phyloP scores from a whole-genome alignment of 2,797 vertebrate genomes.

The Gallinago solitaria region DNA sequence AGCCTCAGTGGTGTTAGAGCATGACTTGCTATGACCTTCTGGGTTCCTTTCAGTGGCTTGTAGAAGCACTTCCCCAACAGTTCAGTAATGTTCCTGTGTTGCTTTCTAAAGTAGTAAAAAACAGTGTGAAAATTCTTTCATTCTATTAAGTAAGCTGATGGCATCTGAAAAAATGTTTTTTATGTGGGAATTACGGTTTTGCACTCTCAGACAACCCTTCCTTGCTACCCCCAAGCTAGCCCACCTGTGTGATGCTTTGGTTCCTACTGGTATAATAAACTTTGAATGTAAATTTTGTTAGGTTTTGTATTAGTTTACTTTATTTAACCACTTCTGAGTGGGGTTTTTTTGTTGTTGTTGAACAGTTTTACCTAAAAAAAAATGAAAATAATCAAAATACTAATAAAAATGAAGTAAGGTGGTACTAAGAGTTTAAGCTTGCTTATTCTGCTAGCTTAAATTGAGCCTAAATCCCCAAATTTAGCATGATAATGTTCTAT shows the following conservation, averaged over 20 bases:
- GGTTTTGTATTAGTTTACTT: not conserved
- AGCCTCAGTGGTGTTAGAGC: not conserved
- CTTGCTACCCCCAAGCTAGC: not conserved
- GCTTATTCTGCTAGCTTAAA: not conserved
- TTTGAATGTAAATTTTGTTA: not conserved
- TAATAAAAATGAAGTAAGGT: not conserved
- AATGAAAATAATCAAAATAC: not conserved
- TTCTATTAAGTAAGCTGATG: not conserved
- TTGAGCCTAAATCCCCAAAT: not conserved
- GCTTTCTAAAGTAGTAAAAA: not conserved
- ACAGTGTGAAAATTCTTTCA: not conserved
- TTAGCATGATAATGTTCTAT: not conserved
- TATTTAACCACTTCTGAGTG: not conserved
- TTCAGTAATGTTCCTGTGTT: not conserved
- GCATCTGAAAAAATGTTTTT: not conserved
- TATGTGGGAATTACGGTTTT: not conserved
- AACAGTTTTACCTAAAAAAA: not conserved
- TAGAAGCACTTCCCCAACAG: not conserved
- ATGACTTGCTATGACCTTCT: not conserved
- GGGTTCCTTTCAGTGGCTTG: not conserved
- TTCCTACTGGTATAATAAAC: not conserved
- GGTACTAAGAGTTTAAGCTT: not conserved
- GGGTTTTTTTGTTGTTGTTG: not conserved
- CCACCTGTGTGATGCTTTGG: not conserved
- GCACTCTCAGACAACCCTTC: not conserved